phyloP scores from a whole-genome alignment of 2,797 vertebrate species.

The Acridotheres tristis region DNA sequence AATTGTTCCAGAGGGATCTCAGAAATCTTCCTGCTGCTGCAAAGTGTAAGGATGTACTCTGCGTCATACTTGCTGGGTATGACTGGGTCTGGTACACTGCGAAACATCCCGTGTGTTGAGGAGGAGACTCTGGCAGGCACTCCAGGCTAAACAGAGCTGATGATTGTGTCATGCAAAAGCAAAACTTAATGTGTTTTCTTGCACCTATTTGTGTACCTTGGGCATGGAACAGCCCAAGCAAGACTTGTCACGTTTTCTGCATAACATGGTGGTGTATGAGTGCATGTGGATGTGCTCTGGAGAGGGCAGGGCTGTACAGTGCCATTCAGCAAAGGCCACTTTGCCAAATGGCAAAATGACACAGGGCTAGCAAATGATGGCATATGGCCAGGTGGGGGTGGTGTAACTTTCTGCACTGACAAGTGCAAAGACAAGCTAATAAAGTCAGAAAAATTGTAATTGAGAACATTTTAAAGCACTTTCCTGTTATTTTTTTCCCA shows the following conservation, averaged over 20 bases:
- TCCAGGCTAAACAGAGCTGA: background rate
- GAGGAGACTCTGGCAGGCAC: background rate
- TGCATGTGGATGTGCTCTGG: background rate
- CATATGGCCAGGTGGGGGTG: background rate
- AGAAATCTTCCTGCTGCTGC: background rate
- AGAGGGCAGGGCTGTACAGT: background rate
- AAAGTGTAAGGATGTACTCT: background rate
- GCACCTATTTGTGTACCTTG: background rate
- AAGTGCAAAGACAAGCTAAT: background rate
- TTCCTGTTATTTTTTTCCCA: background rate
- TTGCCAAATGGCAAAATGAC: background rate
- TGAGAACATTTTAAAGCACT: background rate
- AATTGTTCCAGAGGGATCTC: background rate
- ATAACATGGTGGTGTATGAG: accelerated
- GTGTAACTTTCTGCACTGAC: background rate
- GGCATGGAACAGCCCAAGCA: background rate
- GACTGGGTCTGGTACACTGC: accelerated
- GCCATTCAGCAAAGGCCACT: background rate
- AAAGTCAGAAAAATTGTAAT: background rate
- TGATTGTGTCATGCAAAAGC: background rate
- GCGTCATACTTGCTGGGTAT: background rate
- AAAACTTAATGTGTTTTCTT: background rate
- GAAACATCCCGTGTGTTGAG: background rate
- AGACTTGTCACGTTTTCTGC: background rate
- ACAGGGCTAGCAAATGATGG: background rate